These are phyloP conservation scores for Imbricaverruca yamaguchii DNA, from an alignment of 2,888 invertebrate genomes.

Conservation along the genomic window DNA sequence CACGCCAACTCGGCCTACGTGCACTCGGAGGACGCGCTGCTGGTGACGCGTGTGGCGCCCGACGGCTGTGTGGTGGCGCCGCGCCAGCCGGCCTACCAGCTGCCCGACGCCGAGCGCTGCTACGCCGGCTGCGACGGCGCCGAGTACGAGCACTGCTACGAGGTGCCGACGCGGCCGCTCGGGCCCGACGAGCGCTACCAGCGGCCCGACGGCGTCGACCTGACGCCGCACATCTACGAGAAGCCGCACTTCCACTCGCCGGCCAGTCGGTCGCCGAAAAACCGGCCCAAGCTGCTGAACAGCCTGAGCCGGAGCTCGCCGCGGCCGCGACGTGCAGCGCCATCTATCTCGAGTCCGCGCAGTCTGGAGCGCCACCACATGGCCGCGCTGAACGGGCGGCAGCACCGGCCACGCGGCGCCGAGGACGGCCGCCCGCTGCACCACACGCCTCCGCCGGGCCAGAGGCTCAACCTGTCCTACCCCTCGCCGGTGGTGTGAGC, in stretches of 20 bases:
- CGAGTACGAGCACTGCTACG: constrained; percentile 30
- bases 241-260: constrained; percentile 3
- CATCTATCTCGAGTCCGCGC: constrained; percentile 63
- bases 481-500: constrained; percentile 6
- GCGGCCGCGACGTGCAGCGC: constrained; percentile 48
- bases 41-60: constrained; percentile 28
- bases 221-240: constrained; percentile 24
- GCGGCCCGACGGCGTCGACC: constrained; percentile 31
- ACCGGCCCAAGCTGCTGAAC: constrained; percentile 45
- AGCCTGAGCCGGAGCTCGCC: constrained; percentile 36
- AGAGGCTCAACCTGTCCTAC: background rate
- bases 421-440: background rate
- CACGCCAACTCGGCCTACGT: constrained; percentile 67
- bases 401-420: constrained; percentile 37
- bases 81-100: constrained; percentile 26
- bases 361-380: constrained; percentile 73
- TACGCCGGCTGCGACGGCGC: constrained; percentile 30
- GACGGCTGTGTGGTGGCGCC: constrained; percentile 29
- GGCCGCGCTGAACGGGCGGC: constrained; percentile 64
- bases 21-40: constrained; percentile 59
- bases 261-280: constrained; percentile 43
- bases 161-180: constrained; percentile 27
- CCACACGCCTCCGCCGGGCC: background rate
- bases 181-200: constrained; percentile 28
- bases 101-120: constrained; percentile 26